Evolutionary conservation across 2,888 invertebrate genomes (phyloP).

Genomic region (Hyles lineata): DNA sequence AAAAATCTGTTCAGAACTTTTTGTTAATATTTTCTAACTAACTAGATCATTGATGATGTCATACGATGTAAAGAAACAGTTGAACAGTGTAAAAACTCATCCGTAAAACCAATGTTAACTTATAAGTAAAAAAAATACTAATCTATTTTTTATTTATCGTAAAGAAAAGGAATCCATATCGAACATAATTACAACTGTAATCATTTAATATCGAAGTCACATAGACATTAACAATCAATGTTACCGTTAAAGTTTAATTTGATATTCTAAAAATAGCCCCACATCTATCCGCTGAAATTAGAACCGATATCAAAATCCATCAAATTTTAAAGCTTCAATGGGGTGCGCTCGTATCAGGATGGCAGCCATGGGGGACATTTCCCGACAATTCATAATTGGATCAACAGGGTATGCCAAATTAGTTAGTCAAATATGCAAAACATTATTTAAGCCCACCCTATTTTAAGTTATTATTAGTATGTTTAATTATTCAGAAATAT

Average conservation of each 20-base stretch:
- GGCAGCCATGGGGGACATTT: conserved; percentile 50
- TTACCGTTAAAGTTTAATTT: not conserved
- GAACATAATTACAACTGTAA: too few species aligned
- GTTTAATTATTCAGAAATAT: conserved; percentile 60
- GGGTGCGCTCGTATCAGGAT: conserved; percentile 64
- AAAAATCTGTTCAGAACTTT: too few species aligned
- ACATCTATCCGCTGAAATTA: not conserved
- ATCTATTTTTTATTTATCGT: too few species aligned
- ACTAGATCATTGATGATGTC: too few species aligned
- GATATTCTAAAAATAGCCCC: not conserved
- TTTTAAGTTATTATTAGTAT: conserved; percentile 57
- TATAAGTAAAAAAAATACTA: too few species aligned
- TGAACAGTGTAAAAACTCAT: too few species aligned
- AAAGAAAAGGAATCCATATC: too few species aligned
- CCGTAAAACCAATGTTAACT: too few species aligned
- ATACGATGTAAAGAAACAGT: too few species aligned
- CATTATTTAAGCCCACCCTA: conserved; percentile 60
- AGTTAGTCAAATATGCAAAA: conserved; percentile 75
- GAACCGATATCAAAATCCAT: conserved; percentile 12
- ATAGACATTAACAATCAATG: too few species aligned
- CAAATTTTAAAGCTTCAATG: conserved; percentile 43
- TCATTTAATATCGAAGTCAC: too few species aligned
- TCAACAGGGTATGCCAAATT: conserved; percentile 67
- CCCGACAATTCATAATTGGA: conserved; percentile 66
- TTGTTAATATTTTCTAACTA: too few species aligned